Evolutionary conservation across 2,797 vertebrate genomes (phyloP), one percentile per base, ranked within the genome.

Genomic region (Amblyopsis hoosieri): DNA sequence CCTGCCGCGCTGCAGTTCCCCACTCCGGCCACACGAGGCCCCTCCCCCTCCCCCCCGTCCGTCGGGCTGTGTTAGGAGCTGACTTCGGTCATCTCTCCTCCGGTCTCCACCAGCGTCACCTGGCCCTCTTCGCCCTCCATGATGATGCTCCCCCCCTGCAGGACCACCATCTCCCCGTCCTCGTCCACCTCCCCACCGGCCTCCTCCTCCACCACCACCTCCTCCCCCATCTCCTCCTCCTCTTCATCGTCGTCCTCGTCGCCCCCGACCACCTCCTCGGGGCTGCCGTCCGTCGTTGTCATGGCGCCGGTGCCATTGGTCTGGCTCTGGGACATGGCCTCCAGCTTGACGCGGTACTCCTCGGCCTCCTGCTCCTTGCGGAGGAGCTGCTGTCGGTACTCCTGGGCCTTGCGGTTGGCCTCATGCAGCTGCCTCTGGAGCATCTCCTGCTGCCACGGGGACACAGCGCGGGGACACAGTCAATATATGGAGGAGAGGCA

Each of bases 341-440:
- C 95, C 74, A 96, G 88, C 55, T 82, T 89, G 45, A 93, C 85
- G 10, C 93, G 91, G 72, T 94, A 96, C 55, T 85, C 85, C 73
- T 96, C 94, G 0, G 96, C 96, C 64, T 98, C 96, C 75, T 90
- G 94, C 80, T 97, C 96, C 49, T 97, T 97, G 62, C 85, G 76
- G 29, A 92, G 17, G 37, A 98, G 93, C 91, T 95, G 96, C 77
- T 93, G 91, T 0, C 93, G 86, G 64, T 94, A 97, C 53, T 95
- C 92, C 87, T 93, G 93, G 0, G 96, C 95, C 64, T 92, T 90
- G 47, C 85, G 78, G 57, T 93, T 94, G 9, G 92, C 95, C 72
- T 95, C 95, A 45, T 73, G 88, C 49, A 96, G 84, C 72, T 94
- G 94, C 69, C 91, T 87, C 79, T 94, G 93, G 0, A 96, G 70